Percentiles rank a stretch among this genome's conserved stretches.
Conservation (phyloP, 2,797 vertebrate species). For the Schizopygopsis malacanthus region DNA sequence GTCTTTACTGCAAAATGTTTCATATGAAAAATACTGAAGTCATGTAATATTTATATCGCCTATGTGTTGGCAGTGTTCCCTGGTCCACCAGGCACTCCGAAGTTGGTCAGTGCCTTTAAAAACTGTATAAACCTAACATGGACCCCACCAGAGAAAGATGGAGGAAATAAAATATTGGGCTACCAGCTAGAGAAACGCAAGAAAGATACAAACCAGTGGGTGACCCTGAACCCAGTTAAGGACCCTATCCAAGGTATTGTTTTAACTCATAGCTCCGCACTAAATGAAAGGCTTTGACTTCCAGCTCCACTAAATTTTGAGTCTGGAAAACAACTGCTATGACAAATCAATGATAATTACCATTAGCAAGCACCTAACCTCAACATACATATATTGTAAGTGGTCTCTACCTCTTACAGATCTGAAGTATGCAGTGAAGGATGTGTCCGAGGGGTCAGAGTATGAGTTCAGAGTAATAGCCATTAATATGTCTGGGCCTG, state of each 20-base stretch:
- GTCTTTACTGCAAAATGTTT: conserved; percentile 19
- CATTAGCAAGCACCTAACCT: not conserved
- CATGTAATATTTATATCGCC: not conserved
- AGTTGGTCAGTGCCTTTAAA: conserved; percentile 77
- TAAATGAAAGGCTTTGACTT: not conserved
- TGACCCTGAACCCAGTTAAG: conserved; percentile 72
- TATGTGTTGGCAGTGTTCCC: conserved; percentile 73
- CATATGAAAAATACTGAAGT: not conserved
- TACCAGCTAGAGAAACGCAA: conserved; percentile 86
- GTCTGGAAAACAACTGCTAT: conserved; percentile 23
- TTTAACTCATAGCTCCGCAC: not conserved
- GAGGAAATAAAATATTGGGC: conserved; percentile 75
- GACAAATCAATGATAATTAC: conserved; percentile 11
- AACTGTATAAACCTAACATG: conserved; percentile 80
- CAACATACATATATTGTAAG: not conserved
- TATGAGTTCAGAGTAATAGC: conserved; percentile 89
- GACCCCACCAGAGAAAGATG: conserved; percentile 77
- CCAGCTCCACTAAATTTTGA: not conserved
- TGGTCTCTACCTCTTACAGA: conserved; percentile 57
- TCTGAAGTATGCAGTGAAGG: conserved; percentile 73
- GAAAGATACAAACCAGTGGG: conserved; percentile 83
- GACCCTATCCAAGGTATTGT: conserved; percentile 78
- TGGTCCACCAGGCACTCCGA: conserved; percentile 79
- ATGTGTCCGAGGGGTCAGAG: conserved; percentile 81
- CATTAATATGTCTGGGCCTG: conserved; percentile 82